Conservation (phyloP, 2,797 vertebrate genomes). For the Macroramphosus scolopax region DNA sequence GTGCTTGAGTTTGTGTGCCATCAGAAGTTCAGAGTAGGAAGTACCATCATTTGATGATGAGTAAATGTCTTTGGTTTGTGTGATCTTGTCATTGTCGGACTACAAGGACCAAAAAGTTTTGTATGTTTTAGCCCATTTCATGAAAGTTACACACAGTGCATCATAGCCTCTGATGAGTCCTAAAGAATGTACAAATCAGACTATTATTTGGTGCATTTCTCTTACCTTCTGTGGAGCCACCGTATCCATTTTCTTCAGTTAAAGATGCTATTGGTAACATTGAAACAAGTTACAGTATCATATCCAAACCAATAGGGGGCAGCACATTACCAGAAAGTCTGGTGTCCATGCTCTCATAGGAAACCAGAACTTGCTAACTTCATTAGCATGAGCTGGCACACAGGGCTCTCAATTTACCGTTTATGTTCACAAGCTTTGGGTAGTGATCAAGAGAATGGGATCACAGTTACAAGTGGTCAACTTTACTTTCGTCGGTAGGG, state of each 20-base stretch:
- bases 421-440: no score
- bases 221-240: not conserved
- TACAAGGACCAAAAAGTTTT: constrained; percentile 14
- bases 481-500: no score
- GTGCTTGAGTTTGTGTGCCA: constrained; percentile 7
- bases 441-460: no score
- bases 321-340: not conserved
- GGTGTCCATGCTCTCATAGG: not conserved
- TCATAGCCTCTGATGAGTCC: no score
- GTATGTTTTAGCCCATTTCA: constrained; percentile 33
- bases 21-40: constrained; percentile 21
- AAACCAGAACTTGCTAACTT: not conserved
- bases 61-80: constrained; percentile 66
- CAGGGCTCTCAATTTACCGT: no score
- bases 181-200: not conserved
- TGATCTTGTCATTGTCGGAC: constrained; percentile 26
- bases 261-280: not conserved
- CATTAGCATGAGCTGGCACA: no score
- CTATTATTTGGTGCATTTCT: not conserved
- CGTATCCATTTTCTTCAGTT: not conserved
- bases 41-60: constrained; percentile 52
- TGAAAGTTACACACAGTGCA: no score
- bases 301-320: not conserved
- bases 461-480: no score
- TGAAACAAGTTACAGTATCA: not conserved